Evolutionary conservation across 2,113 vertebrate species (phyloP).

Genomic region (Illadopsis cleaveri): DNA sequence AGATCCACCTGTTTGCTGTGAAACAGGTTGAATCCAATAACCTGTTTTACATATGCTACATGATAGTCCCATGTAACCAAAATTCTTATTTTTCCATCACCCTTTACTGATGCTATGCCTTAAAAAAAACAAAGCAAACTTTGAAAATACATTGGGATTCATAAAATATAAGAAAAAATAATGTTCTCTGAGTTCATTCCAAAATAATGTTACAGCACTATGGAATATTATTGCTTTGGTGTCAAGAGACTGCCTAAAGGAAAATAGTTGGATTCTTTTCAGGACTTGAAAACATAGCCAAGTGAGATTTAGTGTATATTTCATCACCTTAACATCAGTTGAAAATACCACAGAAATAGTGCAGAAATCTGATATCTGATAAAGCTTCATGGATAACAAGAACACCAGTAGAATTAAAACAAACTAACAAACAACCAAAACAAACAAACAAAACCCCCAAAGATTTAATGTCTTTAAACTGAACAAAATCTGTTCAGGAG

Average conservation of each 20-base stretch:
- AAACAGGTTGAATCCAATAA: background rate
- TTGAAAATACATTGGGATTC: background rate
- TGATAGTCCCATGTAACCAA: background rate
- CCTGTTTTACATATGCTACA: background rate
- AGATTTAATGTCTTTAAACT: constrained; percentile 28
- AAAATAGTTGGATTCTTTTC: constrained; percentile 50
- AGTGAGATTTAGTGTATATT: constrained; percentile 55
- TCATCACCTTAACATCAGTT: constrained; percentile 65
- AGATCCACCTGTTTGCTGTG: background rate
- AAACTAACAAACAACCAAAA: background rate
- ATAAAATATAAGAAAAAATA: background rate
- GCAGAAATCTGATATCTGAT: constrained; percentile 40
- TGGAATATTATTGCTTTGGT: background rate
- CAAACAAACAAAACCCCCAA: background rate
- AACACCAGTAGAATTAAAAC: background rate
- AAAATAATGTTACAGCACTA: background rate
- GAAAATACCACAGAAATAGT: constrained; percentile 71
- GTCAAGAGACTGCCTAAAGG: constrained; percentile 47
- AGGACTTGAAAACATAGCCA: constrained; percentile 46
- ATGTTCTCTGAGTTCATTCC: background rate
- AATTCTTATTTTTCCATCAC: background rate
- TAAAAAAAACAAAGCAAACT: background rate
- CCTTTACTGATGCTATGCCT: background rate
- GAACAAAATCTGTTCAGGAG: constrained; percentile 11
- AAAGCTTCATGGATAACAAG: constrained; percentile 45